Evolutionary conservation across 2,797 vertebrate genomes (phyloP), one percentile per base, ranked within the genome.

Genomic region (Sebastiscus albofasciatus): DNA sequence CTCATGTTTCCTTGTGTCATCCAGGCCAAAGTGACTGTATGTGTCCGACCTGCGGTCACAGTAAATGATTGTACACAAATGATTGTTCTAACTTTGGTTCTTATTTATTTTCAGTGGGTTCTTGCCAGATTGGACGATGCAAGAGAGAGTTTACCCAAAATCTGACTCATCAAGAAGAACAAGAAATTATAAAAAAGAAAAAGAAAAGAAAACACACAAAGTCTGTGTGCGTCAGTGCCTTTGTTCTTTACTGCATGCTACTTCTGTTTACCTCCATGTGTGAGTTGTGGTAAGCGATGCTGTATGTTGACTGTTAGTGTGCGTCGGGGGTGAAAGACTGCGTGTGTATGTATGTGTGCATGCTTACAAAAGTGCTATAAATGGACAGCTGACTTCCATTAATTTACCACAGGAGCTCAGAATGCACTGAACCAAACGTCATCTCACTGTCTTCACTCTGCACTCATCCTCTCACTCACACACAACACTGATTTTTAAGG

Each of bases 71-170:
- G 0, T 26, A 10, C 16, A 39, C 4, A 66, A 65, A 60, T 42
- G 3, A 24, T 49, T 9, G 5, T 8, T 70, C 56, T 58, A 59
- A 79, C 58, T 66, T 39, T 31, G 12, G 2, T 52, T 77, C 12
- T 42, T 31, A 0, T 81, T 80, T 59, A 1, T 70, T 84, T 83
- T 76, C 94, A 99, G 98, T 99, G 98, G 98, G 97, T 99, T 89
- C 97, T 99, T 66, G 77, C 93, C 89, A 98, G 98, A 91, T 89
- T 99, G 82, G 96, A 98, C 90, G 98, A 99, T 82, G 97, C 97
- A 29, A 96, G 96, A 91, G 97, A 99, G 54, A 96, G 83, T 91
- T 95, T 97, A 76, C 95, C 95, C 6, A 98, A 96, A 90, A 93
- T 90, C 80, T 93, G 84, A 93, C n/a, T 80, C 60, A 6, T 36